Conservation (phyloP, 2,797 vertebrate species). For the Notolepis coatsorum region DNA sequence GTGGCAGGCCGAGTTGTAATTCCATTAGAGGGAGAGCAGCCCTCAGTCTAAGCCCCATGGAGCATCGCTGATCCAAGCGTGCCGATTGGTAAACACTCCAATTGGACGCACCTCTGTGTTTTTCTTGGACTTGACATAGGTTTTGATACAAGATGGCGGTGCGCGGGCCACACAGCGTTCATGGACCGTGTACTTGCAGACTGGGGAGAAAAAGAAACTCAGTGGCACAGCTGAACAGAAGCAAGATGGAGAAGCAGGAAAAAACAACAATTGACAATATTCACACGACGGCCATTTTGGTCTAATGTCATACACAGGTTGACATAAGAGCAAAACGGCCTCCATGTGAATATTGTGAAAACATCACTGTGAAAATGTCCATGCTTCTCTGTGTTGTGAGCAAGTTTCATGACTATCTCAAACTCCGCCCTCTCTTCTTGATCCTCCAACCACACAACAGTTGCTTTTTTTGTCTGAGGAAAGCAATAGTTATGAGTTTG, state of each 20-base stretch:
- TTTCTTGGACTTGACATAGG: conserved; percentile 94
- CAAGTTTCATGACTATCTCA: no score
- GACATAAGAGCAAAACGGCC: no score
- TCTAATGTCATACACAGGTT: neutral
- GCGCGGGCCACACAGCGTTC: conserved; percentile 92
- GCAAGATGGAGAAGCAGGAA: neutral
- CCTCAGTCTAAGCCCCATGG: conserved; percentile 54
- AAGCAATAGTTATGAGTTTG: no score
- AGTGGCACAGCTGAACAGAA: neutral
- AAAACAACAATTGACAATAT: neutral
- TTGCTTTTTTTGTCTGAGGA: no score
- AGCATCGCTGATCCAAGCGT: conserved; percentile 62
- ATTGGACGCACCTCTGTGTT: conserved; percentile 90
- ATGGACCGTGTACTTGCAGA: conserved; percentile 96
- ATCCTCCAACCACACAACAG: no score
- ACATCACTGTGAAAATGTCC: no score
- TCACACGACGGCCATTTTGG: neutral
- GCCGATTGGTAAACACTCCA: conserved; percentile 65
- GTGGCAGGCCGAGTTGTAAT: conserved; percentile 61
- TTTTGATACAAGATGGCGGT: conserved; percentile 93
- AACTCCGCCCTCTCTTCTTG: no score
- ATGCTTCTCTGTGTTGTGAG: no score
- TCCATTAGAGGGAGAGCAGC: conserved; percentile 61
- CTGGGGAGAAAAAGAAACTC: conserved; percentile 64
- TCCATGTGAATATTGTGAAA: neutral